Percentiles rank a stretch among this genome's conserved stretches.
Evolutionary conservation across 2,888 invertebrate species (phyloP).

Genomic region (Melikaiella ostensackeni): DNA sequence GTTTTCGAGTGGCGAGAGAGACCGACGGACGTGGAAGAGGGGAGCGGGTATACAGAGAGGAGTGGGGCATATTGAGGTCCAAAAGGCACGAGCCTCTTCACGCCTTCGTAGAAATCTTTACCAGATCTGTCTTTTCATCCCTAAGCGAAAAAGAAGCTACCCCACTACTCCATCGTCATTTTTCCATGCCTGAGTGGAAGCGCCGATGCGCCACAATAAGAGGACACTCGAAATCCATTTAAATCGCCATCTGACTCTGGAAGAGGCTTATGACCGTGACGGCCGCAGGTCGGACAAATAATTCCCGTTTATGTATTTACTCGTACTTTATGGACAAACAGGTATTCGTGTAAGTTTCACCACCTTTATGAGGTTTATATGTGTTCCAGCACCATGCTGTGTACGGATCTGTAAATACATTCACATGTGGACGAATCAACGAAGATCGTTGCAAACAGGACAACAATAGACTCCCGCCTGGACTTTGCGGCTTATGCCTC

Average conservation of each 20-base stretch:
- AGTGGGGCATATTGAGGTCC: conserved; percentile 19
- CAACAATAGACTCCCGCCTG: conserved; percentile 23
- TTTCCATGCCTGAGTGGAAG: conserved; percentile 16
- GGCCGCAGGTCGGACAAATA: conserved; percentile 16
- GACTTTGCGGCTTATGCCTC: conserved; percentile 21
- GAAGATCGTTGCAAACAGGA: conserved; percentile 17
- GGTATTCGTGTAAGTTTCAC: conserved; percentile 5
- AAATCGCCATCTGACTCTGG: conserved; percentile 69
- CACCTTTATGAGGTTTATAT: background rate
- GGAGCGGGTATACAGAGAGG: conserved; percentile 9
- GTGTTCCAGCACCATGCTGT: background rate
- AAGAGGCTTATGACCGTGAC: conserved; percentile 14
- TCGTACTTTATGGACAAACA: conserved; percentile 3
- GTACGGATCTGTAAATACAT: conserved; percentile 5
- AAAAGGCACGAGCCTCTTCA: conserved; percentile 71
- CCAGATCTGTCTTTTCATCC: conserved; percentile 27
- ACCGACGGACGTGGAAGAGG: conserved; percentile 9
- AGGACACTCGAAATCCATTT: conserved; percentile 69
- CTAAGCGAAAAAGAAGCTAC: conserved; percentile 12
- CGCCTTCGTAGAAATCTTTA: conserved; percentile 65
- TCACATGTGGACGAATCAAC: conserved; percentile 5
- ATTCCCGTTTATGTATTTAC: conserved; percentile 26
- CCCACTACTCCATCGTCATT: background rate
- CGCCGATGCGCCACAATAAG: conserved; percentile 37
- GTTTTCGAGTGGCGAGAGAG: conserved; percentile 55